Percentiles rank a stretch among this genome's conserved stretches.
Conservation (phyloP, 2,113 vertebrate genomes). For the Clarias macrocephalus region DNA sequence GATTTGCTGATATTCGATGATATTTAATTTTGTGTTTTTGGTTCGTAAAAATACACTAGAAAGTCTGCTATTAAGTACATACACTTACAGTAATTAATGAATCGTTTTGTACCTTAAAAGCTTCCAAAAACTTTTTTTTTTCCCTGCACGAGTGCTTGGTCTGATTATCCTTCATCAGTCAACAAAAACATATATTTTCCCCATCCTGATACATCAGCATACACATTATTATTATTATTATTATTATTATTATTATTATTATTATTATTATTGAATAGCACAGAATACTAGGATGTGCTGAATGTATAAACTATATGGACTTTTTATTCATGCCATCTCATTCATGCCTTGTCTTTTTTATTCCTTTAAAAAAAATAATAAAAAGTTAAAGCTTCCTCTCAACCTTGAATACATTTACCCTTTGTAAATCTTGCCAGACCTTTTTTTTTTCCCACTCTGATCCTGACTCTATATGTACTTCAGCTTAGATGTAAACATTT, state of each 20-base stretch:
- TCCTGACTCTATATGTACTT: background rate
- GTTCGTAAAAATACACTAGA: too few relatives aligned
- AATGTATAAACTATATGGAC: too few relatives aligned
- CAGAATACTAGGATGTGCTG: background rate
- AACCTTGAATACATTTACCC: background rate
- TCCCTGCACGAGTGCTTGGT: background rate
- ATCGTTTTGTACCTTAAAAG: background rate
- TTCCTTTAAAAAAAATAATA: too few relatives aligned
- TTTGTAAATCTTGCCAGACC: too few relatives aligned
- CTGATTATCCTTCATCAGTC: background rate
- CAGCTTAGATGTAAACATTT: background rate
- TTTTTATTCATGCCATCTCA: background rate
- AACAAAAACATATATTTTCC: background rate
- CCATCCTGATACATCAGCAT: background rate
- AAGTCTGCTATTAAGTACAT: background rate
- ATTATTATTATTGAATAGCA: background rate
- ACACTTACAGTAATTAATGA: background rate
- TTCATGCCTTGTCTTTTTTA: background rate
- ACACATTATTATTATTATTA: background rate
- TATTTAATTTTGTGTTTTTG: too few relatives aligned
- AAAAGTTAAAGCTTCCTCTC: too few relatives aligned
- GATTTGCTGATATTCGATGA: too few relatives aligned
- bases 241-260: too few relatives aligned
- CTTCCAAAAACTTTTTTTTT: too few relatives aligned
- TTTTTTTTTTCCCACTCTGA: background rate